phyloP scores from a whole-genome alignment of 2,797 vertebrate species.

The Crenuchus spilurus region DNA sequence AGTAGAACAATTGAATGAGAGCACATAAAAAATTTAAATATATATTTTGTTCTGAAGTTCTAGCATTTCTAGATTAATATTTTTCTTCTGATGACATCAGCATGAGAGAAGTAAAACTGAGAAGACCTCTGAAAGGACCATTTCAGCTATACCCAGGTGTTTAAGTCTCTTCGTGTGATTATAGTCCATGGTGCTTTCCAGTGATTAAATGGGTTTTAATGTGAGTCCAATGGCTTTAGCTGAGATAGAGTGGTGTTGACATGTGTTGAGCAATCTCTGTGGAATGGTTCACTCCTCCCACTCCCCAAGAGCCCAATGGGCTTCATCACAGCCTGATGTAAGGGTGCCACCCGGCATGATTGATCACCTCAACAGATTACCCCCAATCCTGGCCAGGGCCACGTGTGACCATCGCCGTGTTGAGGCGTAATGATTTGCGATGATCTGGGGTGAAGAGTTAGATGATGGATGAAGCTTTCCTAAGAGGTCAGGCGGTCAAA shows the following conservation, averaged over 20 bases:
- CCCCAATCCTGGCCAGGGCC: conserved; percentile 70
- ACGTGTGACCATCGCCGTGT: conserved; percentile 58
- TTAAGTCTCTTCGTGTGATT: conserved; percentile 5
- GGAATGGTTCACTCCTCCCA: conserved; percentile 52
- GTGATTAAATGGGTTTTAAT: conserved; percentile 46
- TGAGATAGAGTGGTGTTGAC: conserved; percentile 38
- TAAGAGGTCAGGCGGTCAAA: conserved; percentile 60
- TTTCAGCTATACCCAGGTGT: conserved; percentile 20
- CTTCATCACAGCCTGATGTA: conserved; percentile 77
- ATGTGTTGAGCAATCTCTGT: conserved; percentile 39
- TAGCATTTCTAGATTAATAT: no score
- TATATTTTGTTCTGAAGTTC: no score
- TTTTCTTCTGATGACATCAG: not conserved
- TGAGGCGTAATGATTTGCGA: conserved; percentile 78
- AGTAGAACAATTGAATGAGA: no score
- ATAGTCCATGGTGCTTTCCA: conserved; percentile 11
- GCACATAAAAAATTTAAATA: no score
- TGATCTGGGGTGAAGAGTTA: conserved; percentile 79
- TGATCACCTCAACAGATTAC: conserved; percentile 79
- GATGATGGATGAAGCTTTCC: conserved; percentile 79
- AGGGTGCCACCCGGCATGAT: conserved; percentile 75
- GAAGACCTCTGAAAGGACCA: not conserved
- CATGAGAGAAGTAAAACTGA: not conserved
- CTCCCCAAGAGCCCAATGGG: conserved; percentile 53
- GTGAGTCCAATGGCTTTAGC: conserved; percentile 32